Percentiles rank a stretch among this genome's conserved stretches.
phyloP scores from a whole-genome alignment of 2,113 vertebrate genomes.

The Cnemophilus loriae region DNA sequence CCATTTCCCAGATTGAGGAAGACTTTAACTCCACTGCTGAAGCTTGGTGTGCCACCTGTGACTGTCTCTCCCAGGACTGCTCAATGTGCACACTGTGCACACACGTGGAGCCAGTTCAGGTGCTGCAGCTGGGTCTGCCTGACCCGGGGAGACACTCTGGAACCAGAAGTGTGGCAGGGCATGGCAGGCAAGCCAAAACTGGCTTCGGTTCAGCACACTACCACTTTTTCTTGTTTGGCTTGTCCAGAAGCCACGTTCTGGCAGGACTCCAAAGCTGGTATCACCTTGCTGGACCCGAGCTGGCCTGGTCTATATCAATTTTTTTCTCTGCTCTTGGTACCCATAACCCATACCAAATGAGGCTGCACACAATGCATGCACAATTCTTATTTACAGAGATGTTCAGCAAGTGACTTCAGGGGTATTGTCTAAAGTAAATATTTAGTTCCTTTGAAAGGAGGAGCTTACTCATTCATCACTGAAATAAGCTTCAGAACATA shows the following conservation, averaged over 20 bases:
- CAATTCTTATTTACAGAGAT: background rate
- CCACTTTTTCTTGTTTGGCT: background rate
- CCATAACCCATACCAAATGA: background rate
- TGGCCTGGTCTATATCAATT: background rate
- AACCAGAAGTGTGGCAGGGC: background rate
- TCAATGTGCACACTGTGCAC: rapidly evolving
- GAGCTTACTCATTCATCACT: background rate
- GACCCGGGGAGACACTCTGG: background rate
- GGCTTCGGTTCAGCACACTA: background rate
- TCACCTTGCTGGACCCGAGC: background rate
- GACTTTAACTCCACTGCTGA: background rate
- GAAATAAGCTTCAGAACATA: background rate
- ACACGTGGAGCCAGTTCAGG: background rate
- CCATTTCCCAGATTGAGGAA: background rate
- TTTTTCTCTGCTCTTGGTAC: background rate
- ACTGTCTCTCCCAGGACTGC: background rate
- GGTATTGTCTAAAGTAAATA: background rate
- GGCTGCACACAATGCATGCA: background rate
- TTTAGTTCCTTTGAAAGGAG: background rate
- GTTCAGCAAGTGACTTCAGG: background rate
- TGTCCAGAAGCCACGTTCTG: background rate
- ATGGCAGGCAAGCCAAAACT: background rate
- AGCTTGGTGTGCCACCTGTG: background rate
- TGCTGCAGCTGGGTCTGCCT: background rate
- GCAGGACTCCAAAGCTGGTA: background rate